Base-by-base conservation (phyloP, 2,797 vertebrate genomes). In the Eupleurogrammus muticus region DNA sequence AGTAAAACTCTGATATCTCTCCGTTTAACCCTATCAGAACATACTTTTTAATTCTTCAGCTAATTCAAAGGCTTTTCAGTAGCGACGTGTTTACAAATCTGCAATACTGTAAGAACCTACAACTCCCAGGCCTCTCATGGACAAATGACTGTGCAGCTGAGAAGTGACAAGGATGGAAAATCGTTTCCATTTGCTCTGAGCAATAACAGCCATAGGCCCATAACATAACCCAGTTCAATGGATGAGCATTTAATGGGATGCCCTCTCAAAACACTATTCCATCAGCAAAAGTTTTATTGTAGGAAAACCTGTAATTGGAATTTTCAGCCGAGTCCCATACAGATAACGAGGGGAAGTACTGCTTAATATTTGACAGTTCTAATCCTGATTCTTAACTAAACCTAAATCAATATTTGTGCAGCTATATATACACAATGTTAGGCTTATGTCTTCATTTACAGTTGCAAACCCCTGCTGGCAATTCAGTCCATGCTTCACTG, bases 111-210 rank as follows among this genome's bases (percentile, higher is more conserved):
- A 38, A 32, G 36, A 59, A 48, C 42, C n/a, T n/a, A 42, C 61
- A 47, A 59, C 48, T 54, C 52, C 20, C 49, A 44, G 46, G 19
- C 5, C n/a, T 50, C 61, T 42, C 23, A n/a, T 49, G 20, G 71
- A 81, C 64, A 75, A 77, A 77, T 62, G 52, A 46, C 35, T 69
- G 20, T 49, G 48, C 63, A 76, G 68, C 58, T 70, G 47, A 53
- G 62, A 75, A 53, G 59, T 5, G 51, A 80, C 67, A 70, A 46
- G 83, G 54, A 87, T 63, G 63, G 66, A 80, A 44, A 64, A 57
- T 57, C n/a, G 51, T 77, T 54, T 49, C 9, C 36, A 61, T 63
- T 78, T 19, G 77, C 42, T 63, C 8, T 28, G 17, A 73, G 58
- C 13, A 84, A 64, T 66, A 73, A 72, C 44, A 73, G 67, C 73